Base-by-base conservation (phyloP, 2,888 invertebrate species). In the Prosapia bicincta region DNA sequence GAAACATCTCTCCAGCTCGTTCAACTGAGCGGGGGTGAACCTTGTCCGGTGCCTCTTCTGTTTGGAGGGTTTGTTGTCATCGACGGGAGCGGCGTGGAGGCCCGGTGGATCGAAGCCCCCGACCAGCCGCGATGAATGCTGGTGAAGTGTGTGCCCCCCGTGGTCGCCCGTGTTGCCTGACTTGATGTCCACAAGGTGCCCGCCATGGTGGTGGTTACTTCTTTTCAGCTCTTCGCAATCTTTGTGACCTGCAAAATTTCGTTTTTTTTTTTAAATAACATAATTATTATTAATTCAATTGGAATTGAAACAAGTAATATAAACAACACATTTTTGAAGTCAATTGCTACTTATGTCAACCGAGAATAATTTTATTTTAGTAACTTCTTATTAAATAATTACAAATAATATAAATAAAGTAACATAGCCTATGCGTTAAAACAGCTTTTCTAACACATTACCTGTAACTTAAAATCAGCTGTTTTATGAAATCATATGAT, bases 1-100 rank as follows among this genome's bases (percentile, higher is more conserved):
- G 87, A 98, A 98, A 86, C 97, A 97, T 85, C 97, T 88, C 85
- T 98, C 98, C 82, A 98, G 87, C 86, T 98, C 98, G 86, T 97
- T 97, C 82, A 98, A 89, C 87, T 98, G 98, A 26, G 96, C 98
- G 38, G 98, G 98, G 7, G 98, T 98, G 86, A 98, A 98, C 84
- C 98, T 90, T 74, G 98, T 98, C 80, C 98, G 89, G 86, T 98
- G 98, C 80, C 98, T 89, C 87, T 98, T 98, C 88, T 98, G 98
- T 85, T 98, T 98, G 81, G 92, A 90, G 26, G 96, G 96, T 86
- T 97, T 97, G 82, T 92, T 92, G 82, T 87, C 88, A 80, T 89
- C 89, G 68, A 77, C 77, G 13, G 76, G 72, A 13, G 76, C 68
- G 13, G 54, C 13, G n/a, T 68, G 76, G 7, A 76, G 71, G 3